Base-by-base conservation (phyloP, 2,888 invertebrate genomes). In the Lobophora halterata region DNA sequence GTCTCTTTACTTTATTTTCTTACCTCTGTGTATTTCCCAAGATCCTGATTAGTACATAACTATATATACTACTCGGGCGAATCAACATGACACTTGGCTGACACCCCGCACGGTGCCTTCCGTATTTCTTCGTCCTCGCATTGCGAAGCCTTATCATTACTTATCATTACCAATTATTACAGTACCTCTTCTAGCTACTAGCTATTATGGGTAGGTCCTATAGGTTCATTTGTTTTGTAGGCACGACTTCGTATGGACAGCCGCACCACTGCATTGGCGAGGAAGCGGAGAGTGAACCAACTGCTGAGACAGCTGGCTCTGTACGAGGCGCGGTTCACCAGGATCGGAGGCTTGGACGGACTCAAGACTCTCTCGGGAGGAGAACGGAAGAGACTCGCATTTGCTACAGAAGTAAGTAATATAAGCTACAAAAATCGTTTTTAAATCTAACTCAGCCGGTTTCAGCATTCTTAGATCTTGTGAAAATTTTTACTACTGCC, bases 281-380 rank as follows among this genome's bases (percentile, higher is more conserved):
- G 94, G 10, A 87, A 89, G 39, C 70, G 89, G 9, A 90, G 93
- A 39, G 93, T 97, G 20, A 88, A 91, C 38, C 90, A 91, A 41
- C 88, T 97, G 5, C 68, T 96, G 16, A 89, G 91, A 35, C 90
- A 94, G 60, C 88, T 96, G 2, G 93, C 94, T 0, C 74, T 97
- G 1, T 82, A 89, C 0, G 90, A 92, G 3, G 92, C 93, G 43
- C 88, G 92, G 3, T 88, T 94, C 52, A 93, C 94, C 0, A 87
- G 91, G 39, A 98, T 98, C 37, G 97, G 97, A 0, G 90, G 90
- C 0, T 86, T 90, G 5, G 93, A 93, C 20, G 90, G 92, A 9
- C 85, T 89, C 31, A 96, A 95, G 71, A 93, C 96, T 0, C 86
- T 98, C 1, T 98, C 97, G 0, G 97, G 98, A 0, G 98, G 98